Evolutionary conservation across 2,797 vertebrate genomes (phyloP).

Genomic region (Semotilus atromaculatus): DNA sequence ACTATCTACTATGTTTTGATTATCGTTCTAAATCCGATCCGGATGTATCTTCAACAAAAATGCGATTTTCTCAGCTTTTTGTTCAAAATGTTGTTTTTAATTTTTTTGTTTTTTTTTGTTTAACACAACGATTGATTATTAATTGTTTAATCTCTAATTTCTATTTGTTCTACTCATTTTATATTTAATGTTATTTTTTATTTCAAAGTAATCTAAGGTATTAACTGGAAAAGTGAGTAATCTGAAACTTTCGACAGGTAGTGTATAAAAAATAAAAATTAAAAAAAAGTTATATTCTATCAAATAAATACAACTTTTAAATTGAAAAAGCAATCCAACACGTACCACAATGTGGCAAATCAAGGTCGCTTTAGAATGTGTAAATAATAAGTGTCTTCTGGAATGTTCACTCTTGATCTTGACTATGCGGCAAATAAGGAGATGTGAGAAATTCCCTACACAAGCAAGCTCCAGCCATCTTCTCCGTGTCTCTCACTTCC

Average conservation of each 20-base stretch:
- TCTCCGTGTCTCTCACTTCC: conserved; percentile 3
- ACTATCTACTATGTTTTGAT: too few relatives aligned
- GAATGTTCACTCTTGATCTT: neutral
- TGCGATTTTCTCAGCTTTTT: too few relatives aligned
- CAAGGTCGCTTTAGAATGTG: neutral
- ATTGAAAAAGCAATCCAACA: neutral
- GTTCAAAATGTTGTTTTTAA: neutral
- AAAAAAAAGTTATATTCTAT: neutral
- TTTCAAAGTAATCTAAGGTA: neutral
- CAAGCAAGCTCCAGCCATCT: conserved; percentile 5
- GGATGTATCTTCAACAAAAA: too few relatives aligned
- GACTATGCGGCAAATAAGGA: neutral
- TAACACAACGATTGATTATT: neutral
- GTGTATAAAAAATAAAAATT: neutral
- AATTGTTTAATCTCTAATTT: neutral
- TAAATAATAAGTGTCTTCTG: neutral
- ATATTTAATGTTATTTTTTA: neutral
- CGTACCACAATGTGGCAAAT: neutral
- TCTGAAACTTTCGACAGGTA: neutral
- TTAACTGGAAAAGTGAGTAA: neutral
- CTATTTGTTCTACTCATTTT: neutral
- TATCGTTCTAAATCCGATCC: too few relatives aligned
- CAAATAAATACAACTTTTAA: neutral
- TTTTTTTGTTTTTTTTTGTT: too few relatives aligned
- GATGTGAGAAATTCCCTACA: neutral